phyloP scores from a whole-genome alignment of 92 coral and sea anemone genomes.

The Montipora capitata region DNA sequence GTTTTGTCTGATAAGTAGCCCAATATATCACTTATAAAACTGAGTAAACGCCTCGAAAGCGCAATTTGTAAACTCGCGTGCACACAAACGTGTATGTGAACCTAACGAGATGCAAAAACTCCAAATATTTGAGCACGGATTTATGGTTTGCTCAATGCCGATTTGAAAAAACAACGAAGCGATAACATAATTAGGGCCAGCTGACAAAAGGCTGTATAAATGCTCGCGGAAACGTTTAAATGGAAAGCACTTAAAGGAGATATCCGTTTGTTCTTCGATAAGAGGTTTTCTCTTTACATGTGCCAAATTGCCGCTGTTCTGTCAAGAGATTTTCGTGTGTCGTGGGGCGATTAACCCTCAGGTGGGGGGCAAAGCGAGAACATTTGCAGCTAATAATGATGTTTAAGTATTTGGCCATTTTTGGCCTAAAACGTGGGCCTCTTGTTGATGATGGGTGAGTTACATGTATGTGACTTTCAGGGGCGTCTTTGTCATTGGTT shows the following conservation, averaged over 20 bases:
- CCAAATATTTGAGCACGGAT: conserved; percentile 46
- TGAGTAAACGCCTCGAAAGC: neutral
- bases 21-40: neutral
- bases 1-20: conserved; percentile 54
- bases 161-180: conserved; percentile 55
- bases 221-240: conserved; percentile 59
- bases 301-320: conserved; percentile 32
- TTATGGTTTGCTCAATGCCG: conserved; percentile 53
- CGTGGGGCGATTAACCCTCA: conserved; percentile 27
- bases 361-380: conserved; percentile 48
- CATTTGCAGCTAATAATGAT: conserved; percentile 52
- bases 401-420: conserved; percentile 31
- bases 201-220: conserved; percentile 57
- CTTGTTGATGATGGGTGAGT: conserved; percentile 24
- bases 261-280: conserved; percentile 44
- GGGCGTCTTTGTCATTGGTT: neutral
- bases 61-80: conserved; percentile 26
- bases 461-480: neutral
- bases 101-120: conserved; percentile 24
- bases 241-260: conserved; percentile 51
- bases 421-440: conserved; percentile 12
- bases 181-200: conserved; percentile 60
- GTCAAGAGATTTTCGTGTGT: neutral
- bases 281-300: conserved; percentile 27
- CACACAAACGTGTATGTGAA: neutral